Percentiles rank a stretch among this genome's conserved stretches.
phyloP scores from a whole-genome alignment of 2,113 vertebrate genomes.

The Pterocles orientalis region DNA sequence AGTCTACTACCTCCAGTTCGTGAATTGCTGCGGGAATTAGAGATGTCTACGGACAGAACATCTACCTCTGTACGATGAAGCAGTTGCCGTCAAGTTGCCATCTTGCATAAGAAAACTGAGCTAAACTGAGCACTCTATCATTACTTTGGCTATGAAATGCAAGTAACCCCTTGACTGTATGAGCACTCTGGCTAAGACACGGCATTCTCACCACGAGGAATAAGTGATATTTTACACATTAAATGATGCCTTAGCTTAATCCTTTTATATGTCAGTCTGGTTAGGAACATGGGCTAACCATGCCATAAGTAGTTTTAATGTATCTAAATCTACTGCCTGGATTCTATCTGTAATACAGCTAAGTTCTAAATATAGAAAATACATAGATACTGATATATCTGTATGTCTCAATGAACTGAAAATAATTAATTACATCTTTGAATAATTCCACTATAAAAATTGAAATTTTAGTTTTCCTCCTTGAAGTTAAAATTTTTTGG shows the following conservation, averaged over 20 bases:
- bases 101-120: not conserved
- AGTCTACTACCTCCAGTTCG: not conserved
- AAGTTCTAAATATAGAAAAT: not conserved
- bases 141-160: not conserved
- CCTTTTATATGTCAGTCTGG: not conserved
- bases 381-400: not conserved
- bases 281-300: not conserved
- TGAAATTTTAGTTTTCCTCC: not conserved
- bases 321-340: not conserved
- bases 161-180: not conserved
- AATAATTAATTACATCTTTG: not conserved
- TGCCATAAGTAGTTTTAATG: not conserved
- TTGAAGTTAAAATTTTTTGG: not conserved
- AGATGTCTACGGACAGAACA: not conserved
- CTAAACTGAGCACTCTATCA: not conserved
- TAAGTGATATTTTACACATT: not conserved
- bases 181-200: not conserved
- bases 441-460: not conserved
- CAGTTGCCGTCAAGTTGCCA: not conserved
- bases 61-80: not conserved
- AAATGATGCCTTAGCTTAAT: not conserved
- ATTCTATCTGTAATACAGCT: not conserved
- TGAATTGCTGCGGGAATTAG: not conserved
- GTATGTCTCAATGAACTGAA: not conserved
- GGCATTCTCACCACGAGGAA: not conserved